A percentile compares a stretch with the other conserved stretches of the same genome.
Evolutionary conservation across 2,888 invertebrate genomes (phyloP).

Genomic region (Eupithecia exiguata): DNA sequence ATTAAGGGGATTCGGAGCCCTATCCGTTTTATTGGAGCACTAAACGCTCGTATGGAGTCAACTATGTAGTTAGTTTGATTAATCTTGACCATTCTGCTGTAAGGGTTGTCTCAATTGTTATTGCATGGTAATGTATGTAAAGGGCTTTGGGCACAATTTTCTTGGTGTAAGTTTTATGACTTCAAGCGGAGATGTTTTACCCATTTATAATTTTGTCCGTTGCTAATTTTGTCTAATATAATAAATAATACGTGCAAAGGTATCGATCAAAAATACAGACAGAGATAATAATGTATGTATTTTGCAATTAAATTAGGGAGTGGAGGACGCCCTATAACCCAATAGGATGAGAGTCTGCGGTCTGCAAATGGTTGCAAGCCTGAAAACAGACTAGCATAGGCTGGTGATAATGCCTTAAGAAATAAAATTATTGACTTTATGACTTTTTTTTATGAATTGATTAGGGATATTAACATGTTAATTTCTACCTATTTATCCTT

Average conservation of each 20-base stretch:
- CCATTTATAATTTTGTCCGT: not conserved
- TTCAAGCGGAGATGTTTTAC: not conserved
- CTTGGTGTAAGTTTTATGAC: not conserved
- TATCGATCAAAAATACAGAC: not conserved
- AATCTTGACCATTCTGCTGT: constrained; percentile 22
- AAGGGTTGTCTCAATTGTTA: constrained; percentile 8
- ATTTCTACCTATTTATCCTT: not conserved
- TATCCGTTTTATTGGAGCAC: constrained; percentile 45
- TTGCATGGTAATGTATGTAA: constrained; percentile 13
- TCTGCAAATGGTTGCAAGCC: not conserved
- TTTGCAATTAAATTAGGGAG: not conserved
- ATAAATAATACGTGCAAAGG: too few species aligned
- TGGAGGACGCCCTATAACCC: not conserved
- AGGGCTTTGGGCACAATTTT: not conserved
- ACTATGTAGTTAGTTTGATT: constrained; percentile 35
- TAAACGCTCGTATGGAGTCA: constrained; percentile 38
- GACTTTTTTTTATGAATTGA: too few species aligned
- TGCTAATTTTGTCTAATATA: not conserved
- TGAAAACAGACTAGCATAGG: not conserved
- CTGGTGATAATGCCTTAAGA: not conserved
- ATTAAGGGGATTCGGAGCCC: constrained; percentile 31
- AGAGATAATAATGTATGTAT: not conserved
- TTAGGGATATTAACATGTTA: not conserved
- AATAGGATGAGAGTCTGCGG: not conserved
- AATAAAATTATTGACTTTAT: too few species aligned